A percentile compares a stretch with the other conserved stretches of the same genome.
phyloP scores from a whole-genome alignment of 2,113 vertebrate species.

The Pyrgilauda ruficollis region DNA sequence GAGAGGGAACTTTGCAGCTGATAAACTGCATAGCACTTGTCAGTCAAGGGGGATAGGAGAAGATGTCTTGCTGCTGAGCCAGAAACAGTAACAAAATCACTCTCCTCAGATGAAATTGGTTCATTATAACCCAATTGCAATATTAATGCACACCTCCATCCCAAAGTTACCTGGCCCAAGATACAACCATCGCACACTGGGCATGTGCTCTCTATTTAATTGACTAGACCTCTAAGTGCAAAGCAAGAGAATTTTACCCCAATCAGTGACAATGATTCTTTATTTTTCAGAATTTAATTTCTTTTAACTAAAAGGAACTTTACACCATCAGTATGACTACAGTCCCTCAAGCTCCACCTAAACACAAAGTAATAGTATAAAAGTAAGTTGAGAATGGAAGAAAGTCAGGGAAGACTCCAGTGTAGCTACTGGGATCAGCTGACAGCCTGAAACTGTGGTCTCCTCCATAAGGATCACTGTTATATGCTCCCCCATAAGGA shows the following conservation, averaged over 20 bases:
- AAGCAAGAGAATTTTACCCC: background rate
- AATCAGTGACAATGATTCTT: background rate
- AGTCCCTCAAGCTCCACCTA: background rate
- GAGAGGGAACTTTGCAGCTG: background rate
- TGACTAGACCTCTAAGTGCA: background rate
- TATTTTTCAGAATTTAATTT: background rate
- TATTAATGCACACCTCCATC: background rate
- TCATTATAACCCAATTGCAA: background rate
- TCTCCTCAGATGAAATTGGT: background rate
- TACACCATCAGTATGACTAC: background rate
- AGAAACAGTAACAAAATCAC: background rate
- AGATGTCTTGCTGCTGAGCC: background rate
- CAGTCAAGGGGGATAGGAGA: background rate
- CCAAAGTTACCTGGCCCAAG: background rate
- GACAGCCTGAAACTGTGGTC: background rate
- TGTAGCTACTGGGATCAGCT: background rate
- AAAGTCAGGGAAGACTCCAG: background rate
- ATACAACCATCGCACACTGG: background rate
- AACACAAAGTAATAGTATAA: background rate
- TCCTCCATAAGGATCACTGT: accelerated
- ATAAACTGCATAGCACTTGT: background rate
- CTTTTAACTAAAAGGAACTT: background rate
- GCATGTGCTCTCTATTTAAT: background rate
- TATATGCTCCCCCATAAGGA: accelerated
- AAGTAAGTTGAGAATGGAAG: background rate